Percentiles rank a stretch among this genome's conserved stretches.
phyloP scores from a whole-genome alignment of 2,797 vertebrate genomes.

The Sparidentex hasta region DNA sequence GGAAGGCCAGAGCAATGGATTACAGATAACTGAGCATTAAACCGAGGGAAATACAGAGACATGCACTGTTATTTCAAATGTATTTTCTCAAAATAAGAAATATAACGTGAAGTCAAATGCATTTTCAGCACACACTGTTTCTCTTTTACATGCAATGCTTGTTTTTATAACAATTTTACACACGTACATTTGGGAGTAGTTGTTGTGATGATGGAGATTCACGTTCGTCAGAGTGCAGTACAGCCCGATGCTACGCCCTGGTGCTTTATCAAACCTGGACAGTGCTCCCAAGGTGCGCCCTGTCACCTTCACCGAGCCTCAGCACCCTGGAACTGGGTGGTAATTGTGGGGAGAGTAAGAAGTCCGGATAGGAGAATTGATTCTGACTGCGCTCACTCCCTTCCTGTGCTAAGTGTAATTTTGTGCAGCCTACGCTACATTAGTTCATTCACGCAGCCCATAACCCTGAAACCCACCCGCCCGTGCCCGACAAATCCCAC shows the following conservation, averaged over 20 bases:
- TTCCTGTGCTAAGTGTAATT: conserved; percentile 56
- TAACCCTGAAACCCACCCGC: conserved; percentile 42
- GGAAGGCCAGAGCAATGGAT: too few species aligned
- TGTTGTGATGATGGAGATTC: background rate
- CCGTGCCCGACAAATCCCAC: conserved; percentile 40
- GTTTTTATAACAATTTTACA: background rate
- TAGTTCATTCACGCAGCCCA: conserved; percentile 43
- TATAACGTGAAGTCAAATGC: too few species aligned
- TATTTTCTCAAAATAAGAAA: too few species aligned
- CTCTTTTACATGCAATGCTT: too few species aligned
- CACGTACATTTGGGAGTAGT: background rate
- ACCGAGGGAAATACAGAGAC: too few species aligned
- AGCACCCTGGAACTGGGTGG: conserved; percentile 32
- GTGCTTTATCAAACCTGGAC: conserved; percentile 41
- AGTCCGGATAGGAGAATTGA: conserved; percentile 48
- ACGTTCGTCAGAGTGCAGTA: background rate
- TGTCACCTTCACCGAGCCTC: conserved; percentile 64
- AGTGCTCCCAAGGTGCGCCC: conserved; percentile 36
- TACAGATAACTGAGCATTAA: too few species aligned
- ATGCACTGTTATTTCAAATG: too few species aligned
- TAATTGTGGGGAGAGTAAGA: conserved; percentile 59
- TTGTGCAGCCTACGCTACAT: conserved; percentile 54
- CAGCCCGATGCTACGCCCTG: conserved; percentile 14
- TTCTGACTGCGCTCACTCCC: conserved; percentile 50
- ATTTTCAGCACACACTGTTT: too few species aligned